phyloP scores from a whole-genome alignment of 2,113 vertebrate genomes.

The Tympanuchus pallidicinctus region DNA sequence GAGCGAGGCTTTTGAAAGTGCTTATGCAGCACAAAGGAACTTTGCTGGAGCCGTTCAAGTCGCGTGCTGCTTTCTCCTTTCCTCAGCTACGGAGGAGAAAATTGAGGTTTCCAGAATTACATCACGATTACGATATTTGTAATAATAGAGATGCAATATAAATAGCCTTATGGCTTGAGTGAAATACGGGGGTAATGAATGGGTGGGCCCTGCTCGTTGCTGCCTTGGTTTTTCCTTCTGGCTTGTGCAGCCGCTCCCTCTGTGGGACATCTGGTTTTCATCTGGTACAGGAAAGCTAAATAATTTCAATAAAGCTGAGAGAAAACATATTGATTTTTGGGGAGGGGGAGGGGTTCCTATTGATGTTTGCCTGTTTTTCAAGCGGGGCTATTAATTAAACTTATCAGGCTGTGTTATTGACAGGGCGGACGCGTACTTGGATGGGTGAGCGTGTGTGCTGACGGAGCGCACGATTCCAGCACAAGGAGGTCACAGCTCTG shows the following conservation, averaged over 20 bases:
- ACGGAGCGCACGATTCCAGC: fast-evolving
- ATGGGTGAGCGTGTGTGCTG: neutral
- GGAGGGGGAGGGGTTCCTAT: neutral
- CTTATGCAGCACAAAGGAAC: neutral
- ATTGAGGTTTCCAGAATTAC: constrained; percentile 1
- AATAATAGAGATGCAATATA: constrained; percentile 42
- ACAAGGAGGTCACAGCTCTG: fast-evolving
- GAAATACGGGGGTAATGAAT: constrained; percentile 50
- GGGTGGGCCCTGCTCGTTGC: constrained; percentile 39
- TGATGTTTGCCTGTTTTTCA: neutral
- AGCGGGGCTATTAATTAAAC: neutral
- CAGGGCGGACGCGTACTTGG: neutral
- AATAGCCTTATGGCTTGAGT: constrained; percentile 35
- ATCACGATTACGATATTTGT: constrained; percentile 42
- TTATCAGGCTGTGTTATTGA: neutral
- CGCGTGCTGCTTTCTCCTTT: neutral
- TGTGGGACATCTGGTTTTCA: constrained; percentile 58
- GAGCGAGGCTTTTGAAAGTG: neutral
- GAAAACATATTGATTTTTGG: neutral
- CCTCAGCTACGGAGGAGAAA: neutral
- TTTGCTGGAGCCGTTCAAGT: neutral
- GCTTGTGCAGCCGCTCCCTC: neutral
- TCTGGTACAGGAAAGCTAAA: constrained; percentile 43
- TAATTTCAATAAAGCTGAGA: constrained; percentile 24
- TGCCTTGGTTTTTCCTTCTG: constrained; percentile 17